Evolutionary conservation across 2,888 invertebrate genomes (phyloP), one percentile per base, ranked within the genome.

Genomic region (Cosmopolites sordidus): DNA sequence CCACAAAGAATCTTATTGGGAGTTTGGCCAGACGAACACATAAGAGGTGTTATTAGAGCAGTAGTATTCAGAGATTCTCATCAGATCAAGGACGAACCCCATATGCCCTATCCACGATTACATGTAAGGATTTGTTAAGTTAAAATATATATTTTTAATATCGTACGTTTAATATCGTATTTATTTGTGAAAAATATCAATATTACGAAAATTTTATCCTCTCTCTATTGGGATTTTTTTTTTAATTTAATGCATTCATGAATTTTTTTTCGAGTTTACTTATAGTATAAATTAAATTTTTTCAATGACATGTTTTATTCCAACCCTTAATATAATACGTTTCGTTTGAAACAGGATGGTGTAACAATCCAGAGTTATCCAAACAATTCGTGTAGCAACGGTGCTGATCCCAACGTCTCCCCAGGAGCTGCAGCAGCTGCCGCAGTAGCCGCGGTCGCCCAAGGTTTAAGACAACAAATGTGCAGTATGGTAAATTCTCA

Each of bases 11-110:
- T 93, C 72, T 78, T 93, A 62, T 78, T 93, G 62, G 93, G 93
- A 58, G 89, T 92, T 57, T 93, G 93, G 93, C 92, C 93, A 8
- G 92, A 93, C 75, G 92, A 92, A 72, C 92, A 92, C 75, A 92
- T 93, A 73, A 86, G 91, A 70, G 91, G 91, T 58, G 93, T 93
- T 49, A 92, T 93, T 69, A 83, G 92, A 67, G 90, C 92, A 53
- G 92, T 93, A 48, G 93, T 93, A 55, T 93, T 93, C 79, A 82
- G 92, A 66, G 93, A 93, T 77, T 86, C 87, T 11, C 85, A 86
- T 71, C 86, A 87, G 73, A 80, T 87, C 68, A 89, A 89, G 72
- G 89, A 89, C 66, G 87, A 89, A 65, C 76, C 80, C 47, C 81
- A 80, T 63, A 67, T 83, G 62, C 43, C 60, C 12, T 83, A 83